Base-by-base conservation (phyloP, 2,888 invertebrate genomes). In the Antheraea yamamai region DNA sequence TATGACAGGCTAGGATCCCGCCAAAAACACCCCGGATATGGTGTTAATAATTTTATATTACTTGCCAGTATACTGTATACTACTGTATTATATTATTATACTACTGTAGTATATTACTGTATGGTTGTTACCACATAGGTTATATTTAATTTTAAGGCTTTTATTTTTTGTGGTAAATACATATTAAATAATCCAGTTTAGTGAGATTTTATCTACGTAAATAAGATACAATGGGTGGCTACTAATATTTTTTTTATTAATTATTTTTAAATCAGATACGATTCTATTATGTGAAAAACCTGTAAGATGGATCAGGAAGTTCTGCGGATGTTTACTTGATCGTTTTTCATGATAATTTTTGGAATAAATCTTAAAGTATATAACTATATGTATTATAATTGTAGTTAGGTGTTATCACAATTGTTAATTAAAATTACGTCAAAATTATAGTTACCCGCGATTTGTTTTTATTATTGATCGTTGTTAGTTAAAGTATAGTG, bases 271-370 rank as follows among this genome's bases (percentile, higher is more conserved):
- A 66, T 66, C 64, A 66, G 64, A 66, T 66, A 66, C n/a, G 23
- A 61, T 61, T 61, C 6, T 66, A 16, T 66, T 30, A 30, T 66
- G 64, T 66, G 26, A 66, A 66, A 66, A 66, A 66, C 64, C 16
- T 66, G 26, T 39, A 70, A 70, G 70, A n/a, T 39, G 70, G 39
- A 70, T 72, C 20, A 72, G 74, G 74, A 75, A 75, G 74, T 64
- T 26, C 3, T 14, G n/a, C 74, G 74, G 74, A 75, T 75, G 72
- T 75, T 75, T 75, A 71, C 52, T 18, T 72, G 68, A 26, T 61
- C 72, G 72, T 39, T 10, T 39, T 18, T 3, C 39, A n/a, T 39
- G 70, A 70, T 70, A 39, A 70, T 12, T 39, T 35, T 70, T 70
- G 6, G 14, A 30, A 68, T 68, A 68, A 68, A 68, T 61, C 12